Conservation (phyloP, 2,113 vertebrate genomes). For the Xyliphius kryptos region DNA sequence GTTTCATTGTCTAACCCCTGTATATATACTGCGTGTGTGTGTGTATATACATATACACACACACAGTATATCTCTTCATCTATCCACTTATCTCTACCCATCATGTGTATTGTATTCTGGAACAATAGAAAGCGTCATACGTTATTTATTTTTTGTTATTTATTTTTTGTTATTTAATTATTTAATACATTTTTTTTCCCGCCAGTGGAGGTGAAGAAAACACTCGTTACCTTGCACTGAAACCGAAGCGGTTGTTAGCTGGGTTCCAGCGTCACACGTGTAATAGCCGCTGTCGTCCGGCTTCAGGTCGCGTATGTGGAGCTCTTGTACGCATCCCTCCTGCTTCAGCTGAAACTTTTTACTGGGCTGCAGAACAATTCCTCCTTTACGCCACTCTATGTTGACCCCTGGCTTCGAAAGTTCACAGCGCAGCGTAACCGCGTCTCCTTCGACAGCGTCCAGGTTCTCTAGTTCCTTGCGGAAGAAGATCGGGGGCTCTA, state of each 20-base stretch:
- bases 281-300: constrained; percentile 79
- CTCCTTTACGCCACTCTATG: constrained; percentile 82
- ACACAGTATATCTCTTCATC: no score
- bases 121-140: no score
- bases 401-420: constrained; percentile 62
- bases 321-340: constrained; percentile 63
- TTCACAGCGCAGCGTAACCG: constrained; percentile 67
- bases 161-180: no score
- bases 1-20: no score
- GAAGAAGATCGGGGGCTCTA: constrained; percentile 72
- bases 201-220: no score
- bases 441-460: constrained; percentile 69
- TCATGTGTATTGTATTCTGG: no score
- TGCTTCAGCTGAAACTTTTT: constrained; percentile 74
- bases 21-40: no score
- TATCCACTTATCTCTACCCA: no score
- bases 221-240: constrained; percentile 74
- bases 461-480: constrained; percentile 70
- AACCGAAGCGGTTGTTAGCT: constrained; percentile 77
- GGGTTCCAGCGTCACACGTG: constrained; percentile 77
- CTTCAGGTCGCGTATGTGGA: constrained; percentile 68
- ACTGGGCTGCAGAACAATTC: constrained; percentile 64
- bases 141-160: no score
- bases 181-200: no score
- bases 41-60: no score